Evolutionary conservation across 2,797 vertebrate species (phyloP), one percentile per base, ranked within the genome.

Genomic region (Liparis tanakae): DNA sequence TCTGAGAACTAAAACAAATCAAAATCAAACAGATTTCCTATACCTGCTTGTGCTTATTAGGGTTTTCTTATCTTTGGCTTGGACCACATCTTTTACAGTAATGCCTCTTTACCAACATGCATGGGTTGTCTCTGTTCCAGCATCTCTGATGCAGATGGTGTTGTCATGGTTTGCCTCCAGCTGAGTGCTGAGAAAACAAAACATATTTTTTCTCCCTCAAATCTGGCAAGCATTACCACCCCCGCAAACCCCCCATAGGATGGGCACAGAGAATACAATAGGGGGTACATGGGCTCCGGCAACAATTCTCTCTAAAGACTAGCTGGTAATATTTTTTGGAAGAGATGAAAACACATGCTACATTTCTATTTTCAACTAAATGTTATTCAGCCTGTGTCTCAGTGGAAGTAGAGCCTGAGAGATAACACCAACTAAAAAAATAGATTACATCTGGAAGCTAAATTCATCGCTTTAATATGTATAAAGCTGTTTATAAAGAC

Each of bases 101-200:
- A 70, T 74, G 22, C 48, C 33, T 72, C 43, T 65, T 67, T 15
- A 22, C n/a, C 46, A 55, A 54, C 14, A 74, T 64, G 10, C 0
- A 43, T 22, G 6, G 22, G 59, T 10, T 12, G 20, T 54, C 14
- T 75, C 5, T 72, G 6, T 64, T 43, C 48, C 50, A 18, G 48
- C 20, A 9, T 63, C 54, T 62, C 37, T 73, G 57, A 64, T 82
- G 62, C 43, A 72, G 74, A 88, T 76, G 73, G 37, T 72, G 69
- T 64, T 70, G 76, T 76, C 74, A 72, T 55, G 58, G 56, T 79
- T 82, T 79, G 67, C 79, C 71, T 83, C 65, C 70, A 80, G 79
- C 74, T 64, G 41, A 60, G 72, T 54, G 65, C 76, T 68, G 75
- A 73, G 44, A 78, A 86, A 80, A 82, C 57, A 74, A 74, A 73